Conservation (phyloP, 1,140 invertebrate genomes). For the Neoseiulus cucumeris region DNA sequence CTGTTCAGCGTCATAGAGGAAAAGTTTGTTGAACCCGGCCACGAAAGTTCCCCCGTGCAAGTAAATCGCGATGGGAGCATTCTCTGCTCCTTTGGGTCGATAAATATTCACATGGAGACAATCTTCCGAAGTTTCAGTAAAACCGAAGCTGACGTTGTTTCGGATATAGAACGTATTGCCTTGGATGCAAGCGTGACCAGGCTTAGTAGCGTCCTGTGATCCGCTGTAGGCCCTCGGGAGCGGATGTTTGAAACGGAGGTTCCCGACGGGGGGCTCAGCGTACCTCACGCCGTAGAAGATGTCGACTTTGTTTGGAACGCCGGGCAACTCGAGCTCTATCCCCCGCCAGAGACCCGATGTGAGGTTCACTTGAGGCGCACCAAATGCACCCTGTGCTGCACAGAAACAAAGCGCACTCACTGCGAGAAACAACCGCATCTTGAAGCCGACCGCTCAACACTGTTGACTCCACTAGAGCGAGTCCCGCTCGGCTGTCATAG, state of each 20-base stretch:
- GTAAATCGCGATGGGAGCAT: neutral
- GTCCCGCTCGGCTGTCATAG: too few species aligned
- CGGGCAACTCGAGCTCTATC: neutral
- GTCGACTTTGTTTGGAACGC: conserved; percentile 20
- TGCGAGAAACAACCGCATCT: too few species aligned
- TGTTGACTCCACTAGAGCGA: too few species aligned
- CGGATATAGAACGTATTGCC: conserved; percentile 8
- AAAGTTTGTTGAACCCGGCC: neutral
- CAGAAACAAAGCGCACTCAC: too few species aligned
- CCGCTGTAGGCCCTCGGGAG: conserved; percentile 42
- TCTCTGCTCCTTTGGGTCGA: neutral
- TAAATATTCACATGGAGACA: conserved; percentile 1
- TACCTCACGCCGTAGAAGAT: conserved; percentile 47
- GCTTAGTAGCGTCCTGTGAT: conserved; percentile 38
- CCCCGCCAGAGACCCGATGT: neutral
- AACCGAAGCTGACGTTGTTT: neutral
- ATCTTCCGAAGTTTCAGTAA: neutral
- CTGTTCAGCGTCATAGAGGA: neutral
- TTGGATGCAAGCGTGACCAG: neutral
- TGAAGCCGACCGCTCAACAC: too few species aligned
- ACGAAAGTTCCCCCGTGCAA: neutral
- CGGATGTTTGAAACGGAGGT: conserved; percentile 45
- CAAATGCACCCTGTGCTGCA: neutral
- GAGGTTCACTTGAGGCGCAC: neutral
- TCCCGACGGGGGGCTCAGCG: conserved; percentile 46